A percentile compares a stretch with the other conserved stretches of the same genome.
phyloP scores from a whole-genome alignment of 2,888 invertebrate species.

The Pseudeuparius sepicola region DNA sequence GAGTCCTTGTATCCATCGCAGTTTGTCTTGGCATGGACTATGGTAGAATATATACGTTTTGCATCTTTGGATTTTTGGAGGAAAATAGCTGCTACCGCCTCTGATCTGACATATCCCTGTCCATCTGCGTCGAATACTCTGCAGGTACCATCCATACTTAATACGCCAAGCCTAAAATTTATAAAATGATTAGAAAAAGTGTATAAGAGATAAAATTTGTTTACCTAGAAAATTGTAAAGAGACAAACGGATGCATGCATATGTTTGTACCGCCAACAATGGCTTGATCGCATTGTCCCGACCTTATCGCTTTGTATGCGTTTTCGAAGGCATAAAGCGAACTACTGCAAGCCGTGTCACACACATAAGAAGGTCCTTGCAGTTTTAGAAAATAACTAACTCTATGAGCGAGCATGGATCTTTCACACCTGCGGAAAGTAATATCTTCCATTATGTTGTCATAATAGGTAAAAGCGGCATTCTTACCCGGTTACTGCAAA shows the following conservation, averaged over 20 bases:
- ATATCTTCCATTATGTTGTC: neutral
- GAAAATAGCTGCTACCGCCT: constrained; percentile 60
- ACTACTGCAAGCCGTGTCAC: constrained; percentile 91
- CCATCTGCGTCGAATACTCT: constrained; percentile 82
- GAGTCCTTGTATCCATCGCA: constrained; percentile 36
- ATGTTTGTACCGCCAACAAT: constrained; percentile 82
- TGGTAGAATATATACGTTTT: constrained; percentile 42
- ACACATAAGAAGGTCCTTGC: constrained; percentile 75
- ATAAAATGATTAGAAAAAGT: neutral
- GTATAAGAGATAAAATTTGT: neutral
- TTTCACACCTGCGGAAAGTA: constrained; percentile 39
- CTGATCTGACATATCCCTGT: constrained; percentile 73
- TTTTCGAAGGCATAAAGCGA: constrained; percentile 78
- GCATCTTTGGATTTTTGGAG: constrained; percentile 54
- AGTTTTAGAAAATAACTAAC: constrained; percentile 81
- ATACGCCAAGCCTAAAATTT: constrained; percentile 54
- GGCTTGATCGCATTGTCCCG: constrained; percentile 77
- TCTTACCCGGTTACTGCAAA: constrained; percentile 46
- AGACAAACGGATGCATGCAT: constrained; percentile 75
- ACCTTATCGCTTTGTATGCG: constrained; percentile 63
- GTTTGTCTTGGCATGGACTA: constrained; percentile 34
- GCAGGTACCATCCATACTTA: constrained; percentile 78
- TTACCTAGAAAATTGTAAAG: constrained; percentile 74
- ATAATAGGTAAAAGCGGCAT: neutral
- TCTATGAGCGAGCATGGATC: constrained; percentile 85